Base-by-base conservation (phyloP, 2,888 invertebrate species). In the Lysandra coridon region DNA sequence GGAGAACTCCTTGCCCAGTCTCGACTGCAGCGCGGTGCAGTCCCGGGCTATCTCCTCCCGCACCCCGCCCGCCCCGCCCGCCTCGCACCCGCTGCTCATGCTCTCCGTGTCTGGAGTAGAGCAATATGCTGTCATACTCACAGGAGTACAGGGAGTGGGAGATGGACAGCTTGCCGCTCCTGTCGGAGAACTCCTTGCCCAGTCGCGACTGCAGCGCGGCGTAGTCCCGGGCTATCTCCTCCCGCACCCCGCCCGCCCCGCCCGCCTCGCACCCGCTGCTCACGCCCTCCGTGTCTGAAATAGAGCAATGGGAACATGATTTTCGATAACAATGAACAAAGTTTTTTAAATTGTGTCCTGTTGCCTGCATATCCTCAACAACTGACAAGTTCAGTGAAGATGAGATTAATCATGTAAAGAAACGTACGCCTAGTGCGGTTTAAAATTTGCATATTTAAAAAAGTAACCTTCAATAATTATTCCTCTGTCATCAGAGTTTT, bases 1-100 rank as follows among this genome's bases (percentile, higher is more conserved):
- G 53, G 97, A 96, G 88, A 97, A 97, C 88, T 98, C 97, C 80
- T 95, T 92, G 78, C 96, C 96, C n/a, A 98, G 90, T 83, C 97
- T 95, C 73, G 96, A 95, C 86, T 97, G 97, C n/a, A 97, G 90
- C 49, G 96, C 96, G 23, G 96, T 95, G 87, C 97, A 97, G 86
- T 96, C 96, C 80, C 95, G 93, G 80, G 96, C 96, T 78, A 97
- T 96, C 88, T 97, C 97, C 78, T 96, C 96, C 81, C 96, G 83
- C 82, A 95, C 89, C 83, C 95, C 87, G 84, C 90, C 89, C 0
- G 93, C 89, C 82, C 95, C 87, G 84, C 90, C 89, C 0, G 93
- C 93, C 77, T 96, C 92, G 74, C 94, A 91, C 0, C 94, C 94
- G 79, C 94, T 94, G 86, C 94, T 94, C 1, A 94, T 82, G 0